A percentile compares a stretch with the other conserved stretches of the same genome.
Conservation (phyloP, 2,888 invertebrate species). For the Melipona beecheii region DNA sequence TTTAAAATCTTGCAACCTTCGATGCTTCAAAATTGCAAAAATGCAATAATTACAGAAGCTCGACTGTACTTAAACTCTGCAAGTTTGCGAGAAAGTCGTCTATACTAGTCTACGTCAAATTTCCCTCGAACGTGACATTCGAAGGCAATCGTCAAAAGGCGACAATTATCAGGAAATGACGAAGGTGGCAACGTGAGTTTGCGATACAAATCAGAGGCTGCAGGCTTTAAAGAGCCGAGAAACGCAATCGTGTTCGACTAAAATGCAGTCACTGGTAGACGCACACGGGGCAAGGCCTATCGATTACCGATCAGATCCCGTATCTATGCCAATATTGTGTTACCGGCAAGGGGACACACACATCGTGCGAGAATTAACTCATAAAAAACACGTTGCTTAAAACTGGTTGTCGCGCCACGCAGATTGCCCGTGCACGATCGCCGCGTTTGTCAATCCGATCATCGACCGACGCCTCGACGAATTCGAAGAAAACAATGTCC, state of each 20-base stretch:
- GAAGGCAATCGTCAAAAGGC: background rate
- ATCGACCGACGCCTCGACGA: background rate
- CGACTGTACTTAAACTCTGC: too few relatives aligned
- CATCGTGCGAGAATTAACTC: constrained; percentile 40
- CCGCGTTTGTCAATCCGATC: constrained; percentile 39
- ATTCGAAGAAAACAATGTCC: background rate
- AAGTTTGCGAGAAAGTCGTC: too few relatives aligned
- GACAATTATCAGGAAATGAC: background rate
- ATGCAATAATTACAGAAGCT: too few relatives aligned
- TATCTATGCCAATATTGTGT: constrained; percentile 66
- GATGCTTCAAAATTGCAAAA: too few relatives aligned
- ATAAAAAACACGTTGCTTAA: constrained; percentile 50
- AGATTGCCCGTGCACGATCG: constrained; percentile 27
- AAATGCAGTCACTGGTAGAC: constrained; percentile 46
- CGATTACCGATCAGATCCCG: constrained; percentile 69
- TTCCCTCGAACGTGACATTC: background rate
- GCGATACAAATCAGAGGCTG: background rate
- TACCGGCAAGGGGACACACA: constrained; percentile 47
- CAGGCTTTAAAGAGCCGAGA: constrained; percentile 44
- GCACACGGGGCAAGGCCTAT: constrained; percentile 52
- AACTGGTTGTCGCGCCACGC: constrained; percentile 19
- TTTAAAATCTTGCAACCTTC: too few relatives aligned
- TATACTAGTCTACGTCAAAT: background rate
- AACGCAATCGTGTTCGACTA: constrained; percentile 52
- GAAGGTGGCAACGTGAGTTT: background rate